Evolutionary conservation across 2,888 invertebrate genomes (phyloP), one percentile per base, ranked within the genome.

Genomic region (Tyria jacobaeae): DNA sequence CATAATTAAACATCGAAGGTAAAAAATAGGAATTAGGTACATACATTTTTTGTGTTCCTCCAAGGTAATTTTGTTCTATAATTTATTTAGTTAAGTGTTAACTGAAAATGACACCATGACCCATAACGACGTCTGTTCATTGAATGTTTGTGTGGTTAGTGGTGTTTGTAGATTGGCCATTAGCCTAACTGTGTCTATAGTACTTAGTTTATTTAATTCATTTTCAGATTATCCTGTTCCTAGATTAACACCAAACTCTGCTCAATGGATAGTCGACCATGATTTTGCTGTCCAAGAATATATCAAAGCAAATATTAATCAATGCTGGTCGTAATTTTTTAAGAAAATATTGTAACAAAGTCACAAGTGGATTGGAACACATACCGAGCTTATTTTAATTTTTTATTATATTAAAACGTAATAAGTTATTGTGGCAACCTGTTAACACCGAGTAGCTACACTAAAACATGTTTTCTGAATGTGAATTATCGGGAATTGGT

Each of bases 241-340:
- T 25, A 37, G 3, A 39, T 17, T 25, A 35, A n/a, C 25, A 5
- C 39, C 12, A 12, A 17, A 21, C 4, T 44, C 21, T 12, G n/a
- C 15, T 37, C 17, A 51, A 34, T 21, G 34, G 10, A 12, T 17
- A 31, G 34, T 27, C 34, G 34, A 17, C 50, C 12, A 10, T 34
- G n/a, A 17, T 12, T 37, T 17, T 21, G 14, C 24, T 49, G 17
- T 14, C 35, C 25, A 50, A 17, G 41, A 52, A 47, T 34, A 44
- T 60, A 37, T 24, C 47, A 21, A 68, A 74, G 54, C 53, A 44
- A 34, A 50, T 64, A n/a, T 15, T 59, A 57, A 7, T 54, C 31
- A n/a, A 39, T 7, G n/a, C n/a, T n/a, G n/a, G n/a, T n/a, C n/a
- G n/a, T n/a, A n/a, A n/a, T n/a, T 39, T n/a, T n/a, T 7, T 1